Evolutionary conservation across 2,113 vertebrate genomes (phyloP), one percentile per base, ranked within the genome.

Genomic region (Heterotilapia buettikoferi): DNA sequence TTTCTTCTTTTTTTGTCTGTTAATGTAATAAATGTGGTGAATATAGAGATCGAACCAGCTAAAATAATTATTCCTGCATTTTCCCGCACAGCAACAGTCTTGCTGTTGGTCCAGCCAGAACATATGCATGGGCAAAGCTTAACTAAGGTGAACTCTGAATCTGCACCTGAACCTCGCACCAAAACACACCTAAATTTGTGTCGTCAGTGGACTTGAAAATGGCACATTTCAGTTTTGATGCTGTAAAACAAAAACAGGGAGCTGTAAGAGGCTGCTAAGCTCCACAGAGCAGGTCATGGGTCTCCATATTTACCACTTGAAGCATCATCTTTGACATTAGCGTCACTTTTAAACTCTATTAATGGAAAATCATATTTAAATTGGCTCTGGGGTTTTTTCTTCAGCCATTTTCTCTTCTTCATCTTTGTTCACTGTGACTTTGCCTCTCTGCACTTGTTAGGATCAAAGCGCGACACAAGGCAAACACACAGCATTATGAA

Each of bases 191-290:
- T 38, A 2, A 21, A 21, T 68, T 1, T 68, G 63, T 40, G 33
- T 63, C 9, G 4, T 36, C 18, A 7, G 31, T 66, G 61, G 31
- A 0, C 29, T 63, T 36, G 31, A 43, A 71, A 71, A 0, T 71
- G n/a, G 6, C 12, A 14, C n/a, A 0, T 43, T 71, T 24, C 7
- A 71, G 36, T 8, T 68, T 0, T 13, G 36, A 0, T 8, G 36
- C 7, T 68, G 19, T 68, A 11, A 14, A 68, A 68, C 63, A 68
- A n/a, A 68, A n/a, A 38, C 33, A 21, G 33, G 10, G 0, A 63
- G 61, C 61, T 66, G 18, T 38, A 0, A 38, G 61, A 21, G 1
- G 33, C 63, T 40, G n/a, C 36, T 14, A 2, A 24, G 66, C 66
- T 43, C 38, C 66, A 16, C 66, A 16, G n/a, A 71, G 61, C 33